These are phyloP conservation scores for Heliconius hewitsoni DNA, from an alignment of 1,140 invertebrate species.

Conservation along the genomic window DNA sequence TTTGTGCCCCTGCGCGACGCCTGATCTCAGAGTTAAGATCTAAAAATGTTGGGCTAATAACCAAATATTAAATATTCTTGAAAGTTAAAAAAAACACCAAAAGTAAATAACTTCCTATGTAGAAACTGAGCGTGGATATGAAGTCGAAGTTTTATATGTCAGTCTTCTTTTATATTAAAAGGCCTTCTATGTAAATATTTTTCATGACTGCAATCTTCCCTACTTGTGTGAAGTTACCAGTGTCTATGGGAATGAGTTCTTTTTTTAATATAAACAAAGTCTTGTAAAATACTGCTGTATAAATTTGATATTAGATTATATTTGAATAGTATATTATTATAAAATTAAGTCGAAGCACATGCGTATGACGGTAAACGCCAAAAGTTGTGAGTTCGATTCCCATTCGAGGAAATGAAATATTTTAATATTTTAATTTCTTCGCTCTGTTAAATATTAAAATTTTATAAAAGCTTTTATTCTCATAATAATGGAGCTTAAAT, in stretches of 20 bases:
- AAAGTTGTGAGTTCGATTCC: no score
- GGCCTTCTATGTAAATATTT: constrained; percentile 1
- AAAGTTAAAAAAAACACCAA: not conserved
- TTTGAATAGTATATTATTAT: no score
- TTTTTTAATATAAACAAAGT: not conserved
- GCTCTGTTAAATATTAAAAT: no score
- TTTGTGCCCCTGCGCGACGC: no score
- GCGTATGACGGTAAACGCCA: no score
- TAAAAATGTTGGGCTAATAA: not conserved
- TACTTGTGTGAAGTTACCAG: not conserved
- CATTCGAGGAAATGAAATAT: no score
- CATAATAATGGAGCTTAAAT: no score
- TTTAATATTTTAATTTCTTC: no score
- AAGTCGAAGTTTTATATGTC: not conserved
- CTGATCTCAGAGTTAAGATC: no score
- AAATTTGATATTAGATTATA: not conserved
- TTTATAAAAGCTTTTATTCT: no score
- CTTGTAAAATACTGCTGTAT: not conserved
- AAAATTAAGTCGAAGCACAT: no score
- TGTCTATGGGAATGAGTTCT: not conserved
- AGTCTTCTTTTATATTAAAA: not conserved
- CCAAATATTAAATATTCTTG: constrained; percentile 7
- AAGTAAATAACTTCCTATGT: not conserved
- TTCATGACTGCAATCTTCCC: not conserved
- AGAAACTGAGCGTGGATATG: not conserved